Evolutionary conservation across 2,888 invertebrate genomes (phyloP).

Genomic region (Tachina lurida): DNA sequence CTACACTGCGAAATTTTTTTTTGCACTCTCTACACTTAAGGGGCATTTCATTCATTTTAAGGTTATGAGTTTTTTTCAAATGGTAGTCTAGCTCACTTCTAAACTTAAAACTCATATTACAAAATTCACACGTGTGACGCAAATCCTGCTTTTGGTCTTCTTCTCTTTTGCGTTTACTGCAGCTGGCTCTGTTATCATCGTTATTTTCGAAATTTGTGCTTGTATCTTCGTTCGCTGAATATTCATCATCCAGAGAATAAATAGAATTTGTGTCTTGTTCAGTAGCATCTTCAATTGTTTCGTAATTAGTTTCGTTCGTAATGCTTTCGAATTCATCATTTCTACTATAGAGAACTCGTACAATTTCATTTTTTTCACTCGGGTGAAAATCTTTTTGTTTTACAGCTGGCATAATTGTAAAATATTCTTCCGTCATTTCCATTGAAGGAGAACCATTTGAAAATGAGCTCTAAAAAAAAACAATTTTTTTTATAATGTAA

Average conservation of each 20-base stretch:
- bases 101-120: slow-evolving; percentile 2
- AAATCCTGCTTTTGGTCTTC: not conserved
- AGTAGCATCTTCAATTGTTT: not conserved
- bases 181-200: not conserved
- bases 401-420: not conserved
- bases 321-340: not conserved
- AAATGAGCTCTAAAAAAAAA: slow-evolving; percentile 6
- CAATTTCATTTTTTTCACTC: not conserved
- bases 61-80: not conserved
- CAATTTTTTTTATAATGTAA: not conserved
- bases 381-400: not conserved
- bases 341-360: not conserved
- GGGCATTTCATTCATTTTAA: slow-evolving; percentile 70
- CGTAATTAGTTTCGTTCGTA: not conserved
- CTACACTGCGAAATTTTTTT: slow-evolving; percentile 73
- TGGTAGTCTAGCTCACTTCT: slow-evolving; percentile 4
- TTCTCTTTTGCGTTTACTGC: slow-evolving; percentile 1
- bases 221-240: not conserved
- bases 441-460: not conserved
- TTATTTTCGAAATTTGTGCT: not conserved
- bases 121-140: slow-evolving; percentile 9
- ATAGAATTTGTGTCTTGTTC: not conserved
- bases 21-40: slow-evolving; percentile 73
- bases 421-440: slow-evolving; percentile 4
- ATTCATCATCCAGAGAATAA: not conserved